These are phyloP conservation scores for Leptothorax acervorum DNA, from an alignment of 2,888 invertebrate species.

Conservation along the genomic window DNA sequence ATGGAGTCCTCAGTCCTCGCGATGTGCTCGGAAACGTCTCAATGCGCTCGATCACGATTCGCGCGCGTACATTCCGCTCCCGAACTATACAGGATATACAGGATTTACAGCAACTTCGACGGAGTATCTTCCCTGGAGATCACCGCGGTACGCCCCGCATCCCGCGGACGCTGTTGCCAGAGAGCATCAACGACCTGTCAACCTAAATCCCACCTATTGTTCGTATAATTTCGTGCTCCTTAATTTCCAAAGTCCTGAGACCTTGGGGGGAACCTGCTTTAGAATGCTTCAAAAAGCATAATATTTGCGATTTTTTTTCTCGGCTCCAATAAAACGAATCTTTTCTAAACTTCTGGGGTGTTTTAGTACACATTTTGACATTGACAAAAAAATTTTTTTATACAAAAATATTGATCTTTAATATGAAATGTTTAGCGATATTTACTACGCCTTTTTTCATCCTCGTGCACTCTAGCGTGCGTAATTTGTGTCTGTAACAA, in stretches of 20 bases:
- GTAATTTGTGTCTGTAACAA: no score
- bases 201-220: conserved; percentile 17
- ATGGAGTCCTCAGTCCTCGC: conserved; percentile 46
- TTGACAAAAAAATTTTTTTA: no score
- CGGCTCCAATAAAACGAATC: no score
- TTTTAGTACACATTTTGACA: no score
- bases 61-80: background rate
- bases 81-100: conserved; percentile 1
- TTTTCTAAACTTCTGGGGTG: no score
- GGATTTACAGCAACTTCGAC: conserved; percentile 51
- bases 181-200: conserved; percentile 6
- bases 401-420: no score
- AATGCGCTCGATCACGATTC: conserved; percentile 46
- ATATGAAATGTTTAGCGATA: no score
- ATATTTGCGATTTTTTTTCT: no score
- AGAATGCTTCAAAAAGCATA: no score
- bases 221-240: conserved; percentile 19
- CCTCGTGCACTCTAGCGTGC: no score
- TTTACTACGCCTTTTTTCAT: no score
- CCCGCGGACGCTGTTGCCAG: background rate
- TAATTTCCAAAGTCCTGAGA: background rate
- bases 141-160: background rate
- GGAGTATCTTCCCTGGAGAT: conserved; percentile 31
- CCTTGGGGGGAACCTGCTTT: background rate
- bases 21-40: conserved; percentile 54